Base-by-base conservation (phyloP, 2,113 vertebrate genomes). In the Scartelaos histophorus region DNA sequence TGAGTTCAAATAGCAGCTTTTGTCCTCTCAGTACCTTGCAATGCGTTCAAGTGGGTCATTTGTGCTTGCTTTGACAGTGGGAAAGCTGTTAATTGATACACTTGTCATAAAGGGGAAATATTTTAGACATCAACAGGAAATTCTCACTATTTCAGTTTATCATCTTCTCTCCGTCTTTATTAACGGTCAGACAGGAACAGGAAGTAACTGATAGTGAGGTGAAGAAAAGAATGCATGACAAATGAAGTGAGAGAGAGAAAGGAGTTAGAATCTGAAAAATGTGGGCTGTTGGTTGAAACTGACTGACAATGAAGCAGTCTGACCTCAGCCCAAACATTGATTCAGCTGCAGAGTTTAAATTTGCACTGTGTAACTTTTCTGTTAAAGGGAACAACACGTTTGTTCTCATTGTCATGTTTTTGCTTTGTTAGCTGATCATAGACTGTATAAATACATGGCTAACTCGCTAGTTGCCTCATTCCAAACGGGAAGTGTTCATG, bases 51-150 rank as follows among this genome's bases (percentile, higher is more conserved):
- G 13, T 51, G 56, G 75, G 68, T 69, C 51, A 4, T 51, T 71
- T 17, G 3, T 21, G 43, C 25, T 82, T 77, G 62, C 81, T 75
- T 69, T 71, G 75, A 70, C 25, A 38, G 57, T 19, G 13, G 1
- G 22, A 67, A 51, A 4, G 38, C 56, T 71, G 38, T 57, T 54
- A 88, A 66, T 47, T 53, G 53, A 73, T 80, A 62, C 56, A 74
- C 21, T 9, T 15, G 78, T 74, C 67, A 73, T 46, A 0, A 66
- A 71, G 60, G 17, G 74, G 68, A 87, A 84, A 82, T 75, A 74
- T 81, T 43, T 16, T 67, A 79, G 69, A 76, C 73, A 74, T 79
- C 62, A 78, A 73, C 82, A 86, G 69, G 76, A 88, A 83, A 86
- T 82, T 80, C 80, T 75, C 46, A 70, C 69, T 46, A 22, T 16